These are phyloP conservation scores for Ailuropoda melanoleuca DNA, from an alignment of 2,113 vertebrate species.

Conservation along the genomic window DNA sequence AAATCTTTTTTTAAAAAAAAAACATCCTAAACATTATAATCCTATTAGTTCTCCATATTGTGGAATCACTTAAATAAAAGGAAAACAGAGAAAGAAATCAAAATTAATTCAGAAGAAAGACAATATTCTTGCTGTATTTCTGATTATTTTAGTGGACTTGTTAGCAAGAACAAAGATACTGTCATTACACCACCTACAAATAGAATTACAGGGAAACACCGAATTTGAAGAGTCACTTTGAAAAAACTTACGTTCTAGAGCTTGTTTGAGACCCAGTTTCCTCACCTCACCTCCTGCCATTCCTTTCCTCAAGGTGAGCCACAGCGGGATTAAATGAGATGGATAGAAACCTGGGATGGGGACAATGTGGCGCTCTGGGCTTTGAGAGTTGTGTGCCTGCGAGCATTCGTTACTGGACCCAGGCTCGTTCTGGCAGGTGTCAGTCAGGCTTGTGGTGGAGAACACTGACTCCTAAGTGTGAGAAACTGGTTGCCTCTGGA, in stretches of 20 bases:
- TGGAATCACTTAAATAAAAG: neutral
- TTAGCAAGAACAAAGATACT: neutral
- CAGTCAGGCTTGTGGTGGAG: neutral
- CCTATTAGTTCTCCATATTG: neutral
- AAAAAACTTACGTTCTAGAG: neutral
- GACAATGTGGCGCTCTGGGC: neutral
- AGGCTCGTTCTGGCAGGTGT: neutral
- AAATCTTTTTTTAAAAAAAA: neutral
- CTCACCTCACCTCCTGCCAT: neutral
- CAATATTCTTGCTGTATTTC: neutral
- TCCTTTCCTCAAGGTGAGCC: neutral
- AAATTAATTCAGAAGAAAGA: neutral
- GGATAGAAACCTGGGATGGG: neutral
- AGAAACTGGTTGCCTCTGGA: neutral
- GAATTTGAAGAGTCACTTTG: neutral
- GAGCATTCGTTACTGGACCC: neutral
- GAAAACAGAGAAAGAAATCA: neutral
- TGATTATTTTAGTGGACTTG: neutral
- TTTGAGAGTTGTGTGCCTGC: neutral
- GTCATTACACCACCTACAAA: neutral
- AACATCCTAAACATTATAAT: neutral
- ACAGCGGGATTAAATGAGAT: neutral
- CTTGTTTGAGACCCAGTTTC: neutral
- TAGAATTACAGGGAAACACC: neutral
- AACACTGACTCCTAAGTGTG: neutral